Conservation (phyloP, 1,140 invertebrate genomes). For the Conopomorpha cramerella region DNA sequence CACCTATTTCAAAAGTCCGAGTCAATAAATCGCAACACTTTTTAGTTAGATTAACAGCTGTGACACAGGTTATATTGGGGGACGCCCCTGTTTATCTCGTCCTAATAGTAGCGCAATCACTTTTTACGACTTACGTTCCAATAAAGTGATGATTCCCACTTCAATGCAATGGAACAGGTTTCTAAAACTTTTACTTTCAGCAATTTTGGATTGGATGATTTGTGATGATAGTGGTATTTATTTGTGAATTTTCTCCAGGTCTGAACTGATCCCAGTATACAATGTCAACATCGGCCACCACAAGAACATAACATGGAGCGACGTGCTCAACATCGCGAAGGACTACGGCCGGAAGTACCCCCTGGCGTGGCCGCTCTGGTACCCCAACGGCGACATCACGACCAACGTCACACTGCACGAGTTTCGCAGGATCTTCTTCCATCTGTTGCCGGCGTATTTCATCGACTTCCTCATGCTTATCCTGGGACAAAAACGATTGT, state of each 20-base stretch:
- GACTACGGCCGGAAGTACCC: conserved; percentile 40
- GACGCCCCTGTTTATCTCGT: too few relatives aligned
- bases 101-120: too few relatives aligned
- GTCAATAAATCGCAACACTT: too few relatives aligned
- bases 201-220: too few relatives aligned
- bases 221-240: too few relatives aligned
- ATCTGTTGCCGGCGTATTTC: conserved; percentile 66
- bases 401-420: conserved; percentile 60
- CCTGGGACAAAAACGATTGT: conserved; percentile 68
- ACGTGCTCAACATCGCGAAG: conserved; percentile 72
- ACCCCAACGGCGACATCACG: conserved; percentile 66
- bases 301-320: conserved; percentile 75
- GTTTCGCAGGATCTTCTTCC: conserved; percentile 62
- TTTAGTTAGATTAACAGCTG: too few relatives aligned
- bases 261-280: conserved; percentile 68
- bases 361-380: conserved; percentile 66
- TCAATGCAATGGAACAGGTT: too few relatives aligned
- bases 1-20: too few relatives aligned
- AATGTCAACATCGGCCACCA: conserved; percentile 73
- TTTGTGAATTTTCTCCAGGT: conserved; percentile 58
- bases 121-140: too few relatives aligned
- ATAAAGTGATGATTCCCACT: too few relatives aligned
- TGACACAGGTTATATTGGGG: too few relatives aligned
- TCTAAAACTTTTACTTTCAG: too few relatives aligned
- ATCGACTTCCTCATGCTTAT: conserved; percentile 64